A percentile compares a stretch with the other conserved stretches of the same genome.
Conservation (phyloP, 2,113 vertebrate species). For the Gymnorhina tibicen region DNA sequence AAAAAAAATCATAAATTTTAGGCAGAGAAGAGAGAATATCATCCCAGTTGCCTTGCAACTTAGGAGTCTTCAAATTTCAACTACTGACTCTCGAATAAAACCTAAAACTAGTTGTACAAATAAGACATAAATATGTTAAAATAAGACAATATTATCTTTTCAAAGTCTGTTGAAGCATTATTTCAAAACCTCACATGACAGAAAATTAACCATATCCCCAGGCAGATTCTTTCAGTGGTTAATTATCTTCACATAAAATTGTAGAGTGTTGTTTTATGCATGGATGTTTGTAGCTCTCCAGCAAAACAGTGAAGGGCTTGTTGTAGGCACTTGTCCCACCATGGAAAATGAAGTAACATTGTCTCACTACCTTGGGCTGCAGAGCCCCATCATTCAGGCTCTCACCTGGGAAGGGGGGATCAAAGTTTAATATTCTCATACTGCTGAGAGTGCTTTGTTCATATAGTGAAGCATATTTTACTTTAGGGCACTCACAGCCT, state of each 20-base stretch:
- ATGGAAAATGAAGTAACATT: neutral
- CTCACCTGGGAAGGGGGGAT: neutral
- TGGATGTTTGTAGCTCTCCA: neutral
- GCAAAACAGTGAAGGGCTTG: neutral
- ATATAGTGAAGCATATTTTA: neutral
- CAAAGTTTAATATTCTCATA: neutral
- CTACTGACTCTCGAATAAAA: neutral
- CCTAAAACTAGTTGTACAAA: neutral
- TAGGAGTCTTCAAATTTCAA: neutral
- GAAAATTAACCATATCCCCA: neutral
- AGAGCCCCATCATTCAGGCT: neutral
- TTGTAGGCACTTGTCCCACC: neutral
- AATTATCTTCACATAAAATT: neutral
- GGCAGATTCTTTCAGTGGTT: neutral
- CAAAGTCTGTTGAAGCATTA: neutral
- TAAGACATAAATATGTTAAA: neutral
- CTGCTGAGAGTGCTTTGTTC: neutral
- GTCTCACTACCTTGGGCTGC: neutral
- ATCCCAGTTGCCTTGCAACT: neutral
- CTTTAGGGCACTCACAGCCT: neutral
- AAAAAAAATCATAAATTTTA: neutral
- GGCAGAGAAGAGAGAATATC: neutral
- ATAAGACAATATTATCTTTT: neutral
- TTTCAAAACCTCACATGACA: neutral
- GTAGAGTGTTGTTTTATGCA: neutral